Conservation (phyloP, 2,797 vertebrate genomes). For the Sparus aurata region DNA sequence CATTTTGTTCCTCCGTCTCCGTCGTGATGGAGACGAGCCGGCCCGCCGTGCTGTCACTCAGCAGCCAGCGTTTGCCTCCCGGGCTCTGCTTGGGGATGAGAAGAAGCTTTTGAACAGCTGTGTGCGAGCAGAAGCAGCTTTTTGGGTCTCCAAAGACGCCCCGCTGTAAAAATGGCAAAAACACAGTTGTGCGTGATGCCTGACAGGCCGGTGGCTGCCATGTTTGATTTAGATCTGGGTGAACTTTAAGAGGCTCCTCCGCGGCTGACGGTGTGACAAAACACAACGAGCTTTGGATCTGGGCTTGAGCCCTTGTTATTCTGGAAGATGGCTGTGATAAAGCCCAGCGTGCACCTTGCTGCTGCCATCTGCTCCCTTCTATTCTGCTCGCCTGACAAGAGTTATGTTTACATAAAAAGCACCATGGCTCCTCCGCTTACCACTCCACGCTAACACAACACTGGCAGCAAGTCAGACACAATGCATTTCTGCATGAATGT, state of each 20-base stretch:
- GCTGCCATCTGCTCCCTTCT: constrained; percentile 75
- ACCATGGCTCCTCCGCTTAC: constrained; percentile 44
- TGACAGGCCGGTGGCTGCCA: constrained; percentile 34
- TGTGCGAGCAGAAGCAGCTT: constrained; percentile 38
- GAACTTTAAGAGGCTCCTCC: constrained; percentile 41
- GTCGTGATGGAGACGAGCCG: constrained; percentile 31
- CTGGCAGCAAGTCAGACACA: constrained; percentile 23
- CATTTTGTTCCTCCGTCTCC: constrained; percentile 46
- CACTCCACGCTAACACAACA: constrained; percentile 36
- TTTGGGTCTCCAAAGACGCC: constrained; percentile 32
- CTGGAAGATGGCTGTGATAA: constrained; percentile 57
- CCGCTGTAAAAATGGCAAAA: constrained; percentile 38
- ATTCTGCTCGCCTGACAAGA: constrained; percentile 54
- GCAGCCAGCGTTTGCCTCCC: constrained; percentile 27
- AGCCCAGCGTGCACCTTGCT: constrained; percentile 66
- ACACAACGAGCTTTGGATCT: constrained; percentile 42
- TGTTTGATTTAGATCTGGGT: constrained; percentile 44
- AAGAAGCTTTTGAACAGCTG: constrained; percentile 40
- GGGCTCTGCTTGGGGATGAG: constrained; percentile 22
- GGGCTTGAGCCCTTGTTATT: constrained; percentile 51
- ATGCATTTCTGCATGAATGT: constrained; percentile 24
- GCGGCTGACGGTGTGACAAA: constrained; percentile 44
- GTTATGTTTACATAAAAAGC: constrained; percentile 65
- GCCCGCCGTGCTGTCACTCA: constrained; percentile 50
- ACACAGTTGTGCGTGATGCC: constrained; percentile 15